These are phyloP conservation scores for Condylura cristata DNA, from an alignment of 2,113 vertebrate genomes.

Conservation along the genomic window DNA sequence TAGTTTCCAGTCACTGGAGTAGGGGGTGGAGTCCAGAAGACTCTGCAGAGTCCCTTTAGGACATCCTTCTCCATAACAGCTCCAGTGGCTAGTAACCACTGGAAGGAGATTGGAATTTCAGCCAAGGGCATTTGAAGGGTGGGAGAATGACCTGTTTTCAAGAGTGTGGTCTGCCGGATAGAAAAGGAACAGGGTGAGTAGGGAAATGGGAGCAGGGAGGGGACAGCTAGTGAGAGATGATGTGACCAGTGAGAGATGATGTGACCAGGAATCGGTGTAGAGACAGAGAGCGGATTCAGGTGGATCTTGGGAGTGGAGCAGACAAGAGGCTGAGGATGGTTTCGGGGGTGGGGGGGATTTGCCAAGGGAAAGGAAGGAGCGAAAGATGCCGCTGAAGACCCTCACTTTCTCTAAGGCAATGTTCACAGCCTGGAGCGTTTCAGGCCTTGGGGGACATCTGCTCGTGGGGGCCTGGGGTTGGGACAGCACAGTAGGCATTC, in stretches of 20 bases:
- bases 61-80: too few species aligned
- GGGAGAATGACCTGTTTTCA: not conserved
- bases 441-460: not conserved
- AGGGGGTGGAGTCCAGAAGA: too few species aligned
- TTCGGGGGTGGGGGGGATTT: too few species aligned
- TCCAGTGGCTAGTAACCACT: not conserved
- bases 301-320: not conserved
- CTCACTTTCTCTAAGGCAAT: not conserved
- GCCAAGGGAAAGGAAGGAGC: not conserved
- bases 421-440: not conserved
- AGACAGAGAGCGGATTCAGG: not conserved
- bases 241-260: accelerated
- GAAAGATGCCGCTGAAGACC: not conserved
- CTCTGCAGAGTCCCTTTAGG: too few species aligned
- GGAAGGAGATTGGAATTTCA: not conserved
- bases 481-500: not conserved
- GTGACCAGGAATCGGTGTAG: not conserved
- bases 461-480: not conserved
- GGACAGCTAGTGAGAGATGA: not conserved
- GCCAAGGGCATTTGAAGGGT: not conserved
- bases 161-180: not conserved
- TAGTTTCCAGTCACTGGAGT: too few species aligned
- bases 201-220: not conserved
- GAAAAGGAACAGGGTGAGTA: not conserved
- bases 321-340: not conserved